Evolutionary conservation across 2,888 invertebrate genomes (phyloP).

Genomic region (Cerastoderma edule): DNA sequence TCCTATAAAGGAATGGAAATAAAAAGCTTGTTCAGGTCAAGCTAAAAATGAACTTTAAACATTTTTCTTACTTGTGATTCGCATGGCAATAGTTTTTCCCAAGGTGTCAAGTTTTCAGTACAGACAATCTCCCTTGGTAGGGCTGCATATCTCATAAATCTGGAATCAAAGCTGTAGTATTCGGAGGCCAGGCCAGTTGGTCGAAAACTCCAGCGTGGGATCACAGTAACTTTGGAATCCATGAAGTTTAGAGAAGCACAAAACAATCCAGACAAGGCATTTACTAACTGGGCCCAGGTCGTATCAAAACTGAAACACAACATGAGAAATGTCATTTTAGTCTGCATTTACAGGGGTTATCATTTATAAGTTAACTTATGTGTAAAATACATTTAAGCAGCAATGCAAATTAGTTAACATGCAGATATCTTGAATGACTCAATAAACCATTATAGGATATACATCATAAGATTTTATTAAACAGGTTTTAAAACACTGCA

Average conservation of each 20-base stretch:
- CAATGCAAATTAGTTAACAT: too few species aligned
- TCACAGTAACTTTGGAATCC: conserved; percentile 90
- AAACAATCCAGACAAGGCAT: conserved; percentile 96
- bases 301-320: conserved; percentile 88
- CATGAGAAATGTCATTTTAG: not conserved
- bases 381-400: too few species aligned
- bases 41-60: too few species aligned
- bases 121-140: conserved; percentile 98
- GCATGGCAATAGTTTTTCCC: conserved; percentile 98
- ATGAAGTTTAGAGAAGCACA: conserved; percentile 98
- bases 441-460: too few species aligned
- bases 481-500: too few species aligned
- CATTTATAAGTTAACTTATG: too few species aligned
- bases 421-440: too few species aligned
- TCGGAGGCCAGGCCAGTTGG: conserved; percentile 88
- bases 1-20: too few species aligned
- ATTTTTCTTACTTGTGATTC: conserved; percentile 87
- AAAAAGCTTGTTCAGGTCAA: too few species aligned
- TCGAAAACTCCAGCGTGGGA: conserved; percentile 92
- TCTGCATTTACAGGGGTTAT: not conserved
- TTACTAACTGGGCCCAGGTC: conserved; percentile 93
- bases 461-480: too few species aligned
- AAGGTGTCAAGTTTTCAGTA: conserved; percentile 99
- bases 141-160: conserved; percentile 89
- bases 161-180: conserved; percentile 84